Conservation (phyloP, 2,797 vertebrate species). For the Gymnoscopelus braueri region DNA sequence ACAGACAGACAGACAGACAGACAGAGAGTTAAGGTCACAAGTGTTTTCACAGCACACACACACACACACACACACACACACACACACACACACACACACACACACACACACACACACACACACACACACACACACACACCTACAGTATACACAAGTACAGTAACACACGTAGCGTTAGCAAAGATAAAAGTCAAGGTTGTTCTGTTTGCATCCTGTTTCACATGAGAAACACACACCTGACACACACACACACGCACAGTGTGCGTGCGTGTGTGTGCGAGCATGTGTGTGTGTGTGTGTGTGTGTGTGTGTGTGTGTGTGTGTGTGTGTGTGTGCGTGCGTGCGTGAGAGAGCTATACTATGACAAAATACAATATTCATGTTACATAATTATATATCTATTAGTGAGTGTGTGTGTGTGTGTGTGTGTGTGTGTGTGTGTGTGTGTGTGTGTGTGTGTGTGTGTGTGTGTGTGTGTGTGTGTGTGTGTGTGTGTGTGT, state of each 20-base stretch:
- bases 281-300: neutral
- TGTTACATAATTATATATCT: too few species aligned
- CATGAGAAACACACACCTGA: too few species aligned
- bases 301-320: neutral
- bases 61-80: slow-evolving; percentile 28
- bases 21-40: too few species aligned
- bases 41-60: too few species aligned
- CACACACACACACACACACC: neutral
- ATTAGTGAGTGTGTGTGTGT: neutral
- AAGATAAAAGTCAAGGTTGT: too few species aligned
- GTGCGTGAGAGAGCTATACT: too few species aligned
- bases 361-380: too few species aligned
- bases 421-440: neutral
- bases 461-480: neutral
- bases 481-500: neutral
- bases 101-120: too few species aligned
- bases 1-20: neutral
- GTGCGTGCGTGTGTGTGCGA: slow-evolving; percentile 29
- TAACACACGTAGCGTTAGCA: neutral
- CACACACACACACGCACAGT: neutral
- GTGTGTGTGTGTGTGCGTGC: neutral
- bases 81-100: too few species aligned
- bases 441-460: too few species aligned
- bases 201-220: too few species aligned
- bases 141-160: neutral